A percentile compares a stretch with the other conserved stretches of the same genome.
Evolutionary conservation across 2,888 invertebrate genomes (phyloP).

Genomic region (Hypena proboscidalis): DNA sequence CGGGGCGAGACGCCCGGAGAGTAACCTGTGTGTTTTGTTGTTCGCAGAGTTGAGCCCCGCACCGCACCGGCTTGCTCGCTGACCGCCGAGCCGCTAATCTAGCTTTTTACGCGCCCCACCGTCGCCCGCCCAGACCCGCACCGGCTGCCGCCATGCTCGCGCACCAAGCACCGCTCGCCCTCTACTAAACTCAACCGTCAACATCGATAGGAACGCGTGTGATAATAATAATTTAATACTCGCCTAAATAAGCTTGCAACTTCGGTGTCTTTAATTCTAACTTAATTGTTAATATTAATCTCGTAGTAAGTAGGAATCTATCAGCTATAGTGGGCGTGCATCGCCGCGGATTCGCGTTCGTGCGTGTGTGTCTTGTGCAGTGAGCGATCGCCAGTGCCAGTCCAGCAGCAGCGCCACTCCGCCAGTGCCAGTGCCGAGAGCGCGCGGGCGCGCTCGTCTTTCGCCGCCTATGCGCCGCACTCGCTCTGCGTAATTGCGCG

Average conservation of each 20-base stretch:
- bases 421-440: slow-evolving; percentile 67
- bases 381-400: slow-evolving; percentile 59
- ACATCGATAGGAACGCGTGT: slow-evolving; percentile 84
- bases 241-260: slow-evolving; percentile 84
- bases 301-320: slow-evolving; percentile 62
- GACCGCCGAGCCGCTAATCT: slow-evolving; percentile 85
- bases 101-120: slow-evolving; percentile 83
- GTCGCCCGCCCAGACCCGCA: slow-evolving; percentile 77
- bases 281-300: slow-evolving; percentile 79
- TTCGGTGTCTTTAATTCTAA: slow-evolving; percentile 83
- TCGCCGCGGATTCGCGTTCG: slow-evolving; percentile 57
- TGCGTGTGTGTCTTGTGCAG: slow-evolving; percentile 71
- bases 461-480: slow-evolving; percentile 81
- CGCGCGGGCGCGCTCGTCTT: slow-evolving; percentile 77
- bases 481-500: slow-evolving; percentile 78
- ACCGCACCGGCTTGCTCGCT: slow-evolving; percentile 84
- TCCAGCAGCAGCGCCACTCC: slow-evolving; percentile 47
- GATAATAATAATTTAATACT: slow-evolving; percentile 82
- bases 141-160: slow-evolving; percentile 81
- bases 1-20: slow-evolving; percentile 79
- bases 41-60: slow-evolving; percentile 85
- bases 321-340: slow-evolving; percentile 54
- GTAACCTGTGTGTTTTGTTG: slow-evolving; percentile 85
- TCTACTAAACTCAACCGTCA: slow-evolving; percentile 81
- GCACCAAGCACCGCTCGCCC: slow-evolving; percentile 83